Evolutionary conservation across 2,113 vertebrate species (phyloP).

Genomic region (Otis tarda): DNA sequence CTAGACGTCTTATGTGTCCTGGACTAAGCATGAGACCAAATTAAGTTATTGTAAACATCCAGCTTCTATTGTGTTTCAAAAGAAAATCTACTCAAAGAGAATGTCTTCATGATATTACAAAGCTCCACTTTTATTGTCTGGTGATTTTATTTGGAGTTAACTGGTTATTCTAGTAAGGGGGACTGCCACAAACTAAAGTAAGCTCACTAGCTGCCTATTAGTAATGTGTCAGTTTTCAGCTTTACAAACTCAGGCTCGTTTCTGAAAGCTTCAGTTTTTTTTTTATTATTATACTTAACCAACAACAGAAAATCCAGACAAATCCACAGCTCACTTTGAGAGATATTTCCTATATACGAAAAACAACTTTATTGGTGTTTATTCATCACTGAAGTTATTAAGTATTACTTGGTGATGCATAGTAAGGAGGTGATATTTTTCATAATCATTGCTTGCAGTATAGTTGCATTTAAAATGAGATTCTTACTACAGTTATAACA

Average conservation of each 20-base stretch:
- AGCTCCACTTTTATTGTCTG: neutral
- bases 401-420: neutral
- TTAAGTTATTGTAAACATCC: neutral
- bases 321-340: neutral
- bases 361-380: neutral
- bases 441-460: neutral
- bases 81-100: neutral
- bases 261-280: neutral
- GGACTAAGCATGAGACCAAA: neutral
- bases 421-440: neutral
- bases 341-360: neutral
- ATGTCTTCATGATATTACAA: neutral
- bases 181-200: neutral
- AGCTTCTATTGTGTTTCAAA: neutral
- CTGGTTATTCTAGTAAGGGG: neutral
- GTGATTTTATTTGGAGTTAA: neutral
- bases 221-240: neutral
- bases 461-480: neutral
- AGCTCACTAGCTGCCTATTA: neutral
- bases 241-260: neutral
- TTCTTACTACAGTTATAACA: neutral
- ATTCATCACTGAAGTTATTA: neutral
- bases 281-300: neutral
- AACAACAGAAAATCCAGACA: neutral
- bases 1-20: neutral